Conservation (phyloP, 2,888 invertebrate genomes). For the Mesorhabditis sp. region DNA sequence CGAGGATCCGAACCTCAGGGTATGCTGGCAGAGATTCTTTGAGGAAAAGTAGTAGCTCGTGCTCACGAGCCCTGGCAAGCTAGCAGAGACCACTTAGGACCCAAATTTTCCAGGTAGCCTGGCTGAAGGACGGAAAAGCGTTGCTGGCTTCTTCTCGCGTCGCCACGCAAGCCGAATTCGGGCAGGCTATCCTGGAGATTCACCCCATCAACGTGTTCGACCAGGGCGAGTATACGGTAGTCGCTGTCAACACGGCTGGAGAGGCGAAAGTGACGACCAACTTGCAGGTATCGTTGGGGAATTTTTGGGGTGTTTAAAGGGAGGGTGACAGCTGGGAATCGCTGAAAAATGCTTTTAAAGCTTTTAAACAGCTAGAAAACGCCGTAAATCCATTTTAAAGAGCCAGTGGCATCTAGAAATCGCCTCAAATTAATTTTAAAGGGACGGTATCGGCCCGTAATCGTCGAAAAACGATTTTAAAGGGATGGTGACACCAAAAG, state of each 20-base stretch:
- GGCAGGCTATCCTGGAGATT: slow-evolving; percentile 79
- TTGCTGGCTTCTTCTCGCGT: slow-evolving; percentile 49
- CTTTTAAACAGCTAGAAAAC: no score
- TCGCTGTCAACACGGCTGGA: slow-evolving; percentile 87
- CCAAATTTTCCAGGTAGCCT: slow-evolving; percentile 36
- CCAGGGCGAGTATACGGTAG: slow-evolving; percentile 90
- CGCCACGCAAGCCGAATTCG: slow-evolving; percentile 46
- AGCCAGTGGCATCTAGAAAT: no score
- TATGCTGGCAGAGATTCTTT: slow-evolving; percentile 36
- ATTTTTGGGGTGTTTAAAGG: neutral
- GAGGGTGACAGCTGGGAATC: neutral
- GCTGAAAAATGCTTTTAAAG: no score
- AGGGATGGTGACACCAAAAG: no score
- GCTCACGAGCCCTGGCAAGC: neutral
- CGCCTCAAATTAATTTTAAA: no score
- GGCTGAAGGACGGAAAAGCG: slow-evolving; percentile 51
- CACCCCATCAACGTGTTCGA: slow-evolving; percentile 84
- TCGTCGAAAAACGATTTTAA: no score
- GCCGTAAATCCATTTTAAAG: no score
- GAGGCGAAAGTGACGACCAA: slow-evolving; percentile 76
- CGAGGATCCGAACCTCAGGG: slow-evolving; percentile 52
- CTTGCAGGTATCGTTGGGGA: slow-evolving; percentile 68
- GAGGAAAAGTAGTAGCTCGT: neutral
- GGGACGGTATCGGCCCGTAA: no score
- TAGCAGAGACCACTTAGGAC: neutral